Percentiles rank a stretch among this genome's conserved stretches.
Evolutionary conservation across 2,888 invertebrate species (phyloP).

Genomic region (Apamea monoglypha): DNA sequence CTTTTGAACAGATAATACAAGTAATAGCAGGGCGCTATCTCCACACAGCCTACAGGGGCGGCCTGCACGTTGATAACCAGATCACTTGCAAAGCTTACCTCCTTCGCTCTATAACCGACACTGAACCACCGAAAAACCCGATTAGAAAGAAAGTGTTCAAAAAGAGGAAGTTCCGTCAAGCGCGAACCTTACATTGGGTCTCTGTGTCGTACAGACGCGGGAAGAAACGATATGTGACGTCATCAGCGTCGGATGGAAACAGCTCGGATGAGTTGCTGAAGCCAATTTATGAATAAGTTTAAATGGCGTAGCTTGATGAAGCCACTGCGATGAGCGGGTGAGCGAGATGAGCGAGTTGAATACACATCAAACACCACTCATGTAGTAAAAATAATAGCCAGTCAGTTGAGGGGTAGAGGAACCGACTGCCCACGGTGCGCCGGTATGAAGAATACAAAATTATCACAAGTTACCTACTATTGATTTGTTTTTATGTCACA

Average conservation of each 20-base stretch:
- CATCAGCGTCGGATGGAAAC: conserved; percentile 79
- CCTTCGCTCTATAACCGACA: conserved; percentile 80
- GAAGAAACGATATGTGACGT: conserved; percentile 68
- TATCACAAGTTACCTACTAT: not conserved
- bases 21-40: conserved; percentile 84
- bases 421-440: too few species aligned
- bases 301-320: not conserved
- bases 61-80: conserved; percentile 84
- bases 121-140: conserved; percentile 66
- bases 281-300: conserved; percentile 81
- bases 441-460: not conserved
- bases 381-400: not conserved
- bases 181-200: conserved; percentile 84
- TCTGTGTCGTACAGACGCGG: conserved; percentile 74
- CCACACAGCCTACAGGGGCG: conserved; percentile 86
- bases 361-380: not conserved
- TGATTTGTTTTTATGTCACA: not conserved
- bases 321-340: too few species aligned
- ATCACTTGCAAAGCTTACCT: conserved; percentile 83
- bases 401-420: too few species aligned
- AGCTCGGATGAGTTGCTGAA: conserved; percentile 85
- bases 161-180: conserved; percentile 73
- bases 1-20: conserved; percentile 80
- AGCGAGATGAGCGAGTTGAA: not conserved
- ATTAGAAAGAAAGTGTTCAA: conserved; percentile 73